Base-by-base conservation (phyloP, 2,113 vertebrate species). In the Bombycilla garrulus region DNA sequence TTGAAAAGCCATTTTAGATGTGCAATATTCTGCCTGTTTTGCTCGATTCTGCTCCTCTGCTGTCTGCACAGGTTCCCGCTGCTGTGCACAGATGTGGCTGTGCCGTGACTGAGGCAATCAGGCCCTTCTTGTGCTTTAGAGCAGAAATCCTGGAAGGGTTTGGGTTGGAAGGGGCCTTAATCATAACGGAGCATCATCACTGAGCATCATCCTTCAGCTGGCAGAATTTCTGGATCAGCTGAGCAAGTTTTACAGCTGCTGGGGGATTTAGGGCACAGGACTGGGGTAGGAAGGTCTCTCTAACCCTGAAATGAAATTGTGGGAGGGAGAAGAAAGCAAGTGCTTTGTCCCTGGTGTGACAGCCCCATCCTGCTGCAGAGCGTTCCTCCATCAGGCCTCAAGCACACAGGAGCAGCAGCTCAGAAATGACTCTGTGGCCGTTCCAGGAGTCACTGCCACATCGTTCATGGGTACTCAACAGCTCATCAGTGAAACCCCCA, bases 401-500 rank as follows among this genome's bases (percentile, higher is more conserved):
- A 28, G 31, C 79, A 42, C 35, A 13, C 42, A 1, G 0, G 2
- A 57, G 4, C 66, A 77, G 64, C 58, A 14, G 21, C 57, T 54
- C 65, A 26, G 0, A 69, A 78, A 17, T 6, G 2, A 2, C 53
- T 9, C 35, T 26, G 14, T 26, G 66, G 19, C 35, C 3, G 0
- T 33, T 26, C 42, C 33, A 12, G 1, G 54, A 35, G 29, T 29
- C 25, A 1, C 36, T 36, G 51, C 38, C 18, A 0, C 2, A 7
- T 10, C 6, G 1, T 3, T 19, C 11, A 0, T 0, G 4, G 6
- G 17, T 1, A 1, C 3, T 35, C 53, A 42, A 9, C 12, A 13
- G 5, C 44, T 15, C 19, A 18, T 26, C 65, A 42, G 35, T 23
- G 19, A 61, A 25, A 40, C 19, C 7, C 26, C 3, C 5, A 19